Conservation (phyloP, 2,797 vertebrate species). For the Hydrocynus forskahlii region DNA sequence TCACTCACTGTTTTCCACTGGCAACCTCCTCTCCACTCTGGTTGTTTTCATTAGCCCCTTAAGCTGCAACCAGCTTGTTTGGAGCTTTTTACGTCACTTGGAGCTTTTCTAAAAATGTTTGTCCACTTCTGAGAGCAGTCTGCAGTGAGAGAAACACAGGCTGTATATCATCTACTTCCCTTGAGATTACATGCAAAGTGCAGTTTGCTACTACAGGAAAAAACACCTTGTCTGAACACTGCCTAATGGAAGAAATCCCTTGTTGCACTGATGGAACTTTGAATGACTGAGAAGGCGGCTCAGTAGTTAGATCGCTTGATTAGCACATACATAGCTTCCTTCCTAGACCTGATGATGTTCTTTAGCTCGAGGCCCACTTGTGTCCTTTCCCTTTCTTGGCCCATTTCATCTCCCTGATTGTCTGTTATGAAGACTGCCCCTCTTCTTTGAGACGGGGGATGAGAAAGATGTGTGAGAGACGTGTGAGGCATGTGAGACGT, state of each 20-base stretch:
- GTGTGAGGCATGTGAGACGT: slow-evolving; percentile 50
- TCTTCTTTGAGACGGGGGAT: slow-evolving; percentile 27
- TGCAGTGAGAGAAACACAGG: too few species aligned
- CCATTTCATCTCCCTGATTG: slow-evolving; percentile 28
- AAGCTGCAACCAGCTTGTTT: too few species aligned
- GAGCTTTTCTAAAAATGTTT: too few species aligned
- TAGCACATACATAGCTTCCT: not conserved
- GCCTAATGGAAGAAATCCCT: not conserved
- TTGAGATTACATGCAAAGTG: not conserved
- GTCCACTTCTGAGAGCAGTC: too few species aligned
- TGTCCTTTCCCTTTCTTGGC: slow-evolving; percentile 39
- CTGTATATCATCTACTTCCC: not conserved
- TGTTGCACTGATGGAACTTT: not conserved
- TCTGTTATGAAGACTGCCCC: slow-evolving; percentile 46
- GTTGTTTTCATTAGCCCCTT: too few species aligned
- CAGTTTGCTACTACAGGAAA: too few species aligned
- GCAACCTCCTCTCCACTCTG: too few species aligned
- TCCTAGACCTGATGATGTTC: slow-evolving; percentile 27
- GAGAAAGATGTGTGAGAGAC: slow-evolving; percentile 20
- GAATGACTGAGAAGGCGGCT: not conserved
- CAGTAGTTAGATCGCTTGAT: not conserved
- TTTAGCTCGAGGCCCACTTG: slow-evolving; percentile 32
- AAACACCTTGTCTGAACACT: not conserved
- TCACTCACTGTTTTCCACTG: too few species aligned
- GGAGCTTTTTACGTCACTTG: too few species aligned